Evolutionary conservation across 2,888 invertebrate genomes (phyloP).

Genomic region (Heterodera filipjevi): DNA sequence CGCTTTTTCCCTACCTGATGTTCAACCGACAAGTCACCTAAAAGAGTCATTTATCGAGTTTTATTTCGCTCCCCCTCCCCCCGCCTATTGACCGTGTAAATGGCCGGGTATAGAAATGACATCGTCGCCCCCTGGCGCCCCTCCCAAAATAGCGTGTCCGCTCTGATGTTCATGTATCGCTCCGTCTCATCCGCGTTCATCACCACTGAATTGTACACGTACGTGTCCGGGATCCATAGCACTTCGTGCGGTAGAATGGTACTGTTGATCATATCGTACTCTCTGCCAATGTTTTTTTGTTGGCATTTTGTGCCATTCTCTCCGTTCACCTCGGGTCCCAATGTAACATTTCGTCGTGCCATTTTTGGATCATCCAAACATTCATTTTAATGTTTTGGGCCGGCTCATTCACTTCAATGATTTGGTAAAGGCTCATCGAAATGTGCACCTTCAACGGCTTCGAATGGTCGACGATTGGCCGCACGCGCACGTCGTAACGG

Average conservation of each 20-base stretch:
- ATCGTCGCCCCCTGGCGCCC: conserved; percentile 55
- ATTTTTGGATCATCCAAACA: conserved; percentile 68
- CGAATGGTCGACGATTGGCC: conserved; percentile 56
- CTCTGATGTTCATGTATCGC: conserved; percentile 63
- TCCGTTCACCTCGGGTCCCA: conserved; percentile 44
- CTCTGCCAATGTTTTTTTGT: neutral
- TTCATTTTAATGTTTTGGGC: conserved; percentile 68
- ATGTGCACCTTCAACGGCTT: conserved; percentile 57
- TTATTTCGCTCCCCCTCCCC: too few species aligned
- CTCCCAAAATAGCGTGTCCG: conserved; percentile 50
- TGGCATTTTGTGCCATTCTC: neutral
- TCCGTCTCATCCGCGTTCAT: conserved; percentile 64
- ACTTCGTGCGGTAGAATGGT: conserved; percentile 59
- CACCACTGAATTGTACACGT: conserved; percentile 62
- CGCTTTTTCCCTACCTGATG: conserved; percentile 40
- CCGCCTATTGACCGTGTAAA: conserved; percentile 61
- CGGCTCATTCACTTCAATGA: conserved; percentile 66
- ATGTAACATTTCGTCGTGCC: conserved; percentile 60
- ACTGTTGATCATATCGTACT: conserved; percentile 54
- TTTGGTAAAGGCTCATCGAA: conserved; percentile 60
- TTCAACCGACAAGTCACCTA: conserved; percentile 56
- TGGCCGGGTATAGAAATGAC: conserved; percentile 62
- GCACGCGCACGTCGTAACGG: conserved; percentile 59
- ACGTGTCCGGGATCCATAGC: conserved; percentile 63
- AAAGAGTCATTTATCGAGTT: neutral